Evolutionary conservation across 2,113 vertebrate genomes (phyloP).

Genomic region (Loxodonta africana): DNA sequence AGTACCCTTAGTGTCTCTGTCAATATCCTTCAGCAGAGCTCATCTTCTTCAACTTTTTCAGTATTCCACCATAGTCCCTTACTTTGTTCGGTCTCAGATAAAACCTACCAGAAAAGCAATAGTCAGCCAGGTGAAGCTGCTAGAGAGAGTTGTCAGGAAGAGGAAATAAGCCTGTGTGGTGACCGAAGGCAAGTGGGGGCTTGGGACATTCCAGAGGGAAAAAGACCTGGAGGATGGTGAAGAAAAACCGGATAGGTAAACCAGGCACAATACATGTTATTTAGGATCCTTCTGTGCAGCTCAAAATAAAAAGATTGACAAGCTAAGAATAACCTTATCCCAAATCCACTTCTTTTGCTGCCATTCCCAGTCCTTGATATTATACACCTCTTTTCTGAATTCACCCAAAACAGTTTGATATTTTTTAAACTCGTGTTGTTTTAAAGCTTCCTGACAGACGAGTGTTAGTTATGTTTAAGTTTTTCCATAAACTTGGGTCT

Average conservation of each 20-base stretch:
- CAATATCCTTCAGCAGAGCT: neutral
- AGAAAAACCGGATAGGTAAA: neutral
- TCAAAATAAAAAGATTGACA: neutral
- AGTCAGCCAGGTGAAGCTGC: neutral
- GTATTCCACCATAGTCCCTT: neutral
- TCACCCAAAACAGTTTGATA: neutral
- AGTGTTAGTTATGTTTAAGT: conserved; percentile 4
- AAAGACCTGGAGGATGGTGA: neutral
- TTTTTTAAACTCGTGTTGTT: conserved; percentile 1
- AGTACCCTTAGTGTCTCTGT: neutral
- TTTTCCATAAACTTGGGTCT: neutral
- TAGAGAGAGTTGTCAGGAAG: neutral
- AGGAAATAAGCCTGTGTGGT: neutral
- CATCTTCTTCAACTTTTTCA: neutral
- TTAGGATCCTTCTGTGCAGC: neutral
- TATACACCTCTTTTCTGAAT: neutral
- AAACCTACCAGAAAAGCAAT: neutral
- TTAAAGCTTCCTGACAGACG: neutral
- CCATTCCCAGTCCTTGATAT: neutral
- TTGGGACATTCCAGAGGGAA: neutral
- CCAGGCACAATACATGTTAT: neutral
- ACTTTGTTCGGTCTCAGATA: neutral
- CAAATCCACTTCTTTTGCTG: neutral
- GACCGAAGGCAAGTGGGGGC: neutral
- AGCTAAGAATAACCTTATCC: neutral